Base-by-base conservation (phyloP, 2,113 vertebrate species). In the Mormyrus lacerda region DNA sequence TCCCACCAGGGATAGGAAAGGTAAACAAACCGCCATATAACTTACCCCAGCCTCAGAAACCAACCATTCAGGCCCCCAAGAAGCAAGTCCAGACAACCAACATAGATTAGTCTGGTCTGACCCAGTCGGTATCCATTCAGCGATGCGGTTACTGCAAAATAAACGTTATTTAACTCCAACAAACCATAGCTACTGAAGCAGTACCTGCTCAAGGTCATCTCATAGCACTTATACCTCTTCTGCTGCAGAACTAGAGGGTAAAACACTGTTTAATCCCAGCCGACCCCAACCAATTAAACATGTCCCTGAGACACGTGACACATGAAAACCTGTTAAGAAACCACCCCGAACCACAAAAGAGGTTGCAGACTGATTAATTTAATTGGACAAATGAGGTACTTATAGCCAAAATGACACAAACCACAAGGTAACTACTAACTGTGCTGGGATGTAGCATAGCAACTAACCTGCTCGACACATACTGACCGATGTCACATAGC, bases 11-110 rank as follows among this genome's bases (percentile, higher is more conserved):
- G 89, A 89, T 82, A 42, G 58, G 88, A 89, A 93, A 91, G 91
- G 92, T 93, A 93, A 93, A 93, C 92, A 93, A 69, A 42, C 8
- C 3, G 0, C 58, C 58, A 61, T 47, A 24, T 13, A 13, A 35
- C 13, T 45, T 27, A 89, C 55, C 19, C 27, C 82, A 24, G 9
- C 42, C 42, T 69, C 53, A 76, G 10, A 17, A 31, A 6, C 69
- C 45, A 88, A 24, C n/a, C 47, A 27, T 47, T 10, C 88, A 50
- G 39, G 27, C 45, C 45, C 45, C 84, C 39, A 24, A 45, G 47
- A 88, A 51, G 47, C 44, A 31, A 88, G 15, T 45, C 19, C 69
- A 51, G 31, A 27, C 88, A 76, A n/a, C 73, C 73, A 65, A 42
- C 35, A 84, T 39, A 51, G 82, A 50, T 51, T 79, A 35, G 45